phyloP scores from a whole-genome alignment of 2,888 invertebrate genomes.

The Poecilobothrus nobilitatus region DNA sequence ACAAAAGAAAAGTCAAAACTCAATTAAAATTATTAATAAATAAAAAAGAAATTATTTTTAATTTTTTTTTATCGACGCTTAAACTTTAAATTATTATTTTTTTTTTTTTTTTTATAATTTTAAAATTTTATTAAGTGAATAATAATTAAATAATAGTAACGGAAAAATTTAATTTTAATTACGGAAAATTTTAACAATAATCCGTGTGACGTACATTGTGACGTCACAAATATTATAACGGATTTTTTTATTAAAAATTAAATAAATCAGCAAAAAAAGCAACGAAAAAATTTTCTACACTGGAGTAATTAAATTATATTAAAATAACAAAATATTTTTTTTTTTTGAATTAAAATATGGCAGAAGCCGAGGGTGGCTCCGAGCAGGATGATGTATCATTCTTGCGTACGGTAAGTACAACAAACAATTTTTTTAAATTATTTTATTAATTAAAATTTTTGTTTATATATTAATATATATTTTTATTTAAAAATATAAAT shows the following conservation, averaged over 20 bases:
- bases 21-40: not conserved
- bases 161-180: not conserved
- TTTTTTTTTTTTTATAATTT: not conserved
- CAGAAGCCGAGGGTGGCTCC: conserved; percentile 90
- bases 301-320: conserved; percentile 17
- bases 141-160: not conserved
- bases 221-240: not conserved
- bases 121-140: not conserved
- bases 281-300: not conserved
- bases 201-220: not conserved
- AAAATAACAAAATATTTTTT: conserved; percentile 11
- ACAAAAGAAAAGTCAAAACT: not conserved
- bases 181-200: no score
- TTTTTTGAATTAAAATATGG: conserved; percentile 50
- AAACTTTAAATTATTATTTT: not conserved
- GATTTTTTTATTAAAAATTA: not conserved
- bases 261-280: not conserved
- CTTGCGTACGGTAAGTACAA: conserved; percentile 84
- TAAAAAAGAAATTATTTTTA: no score
- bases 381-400: conserved; percentile 99
- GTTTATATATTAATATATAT: no score
- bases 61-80: not conserved
- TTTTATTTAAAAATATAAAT: no score
- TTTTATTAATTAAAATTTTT: conserved; percentile 13
- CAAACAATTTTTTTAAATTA: conserved; percentile 8